Evolutionary conservation across 2,113 vertebrate genomes (phyloP).

Genomic region (Elephantulus edwardii): DNA sequence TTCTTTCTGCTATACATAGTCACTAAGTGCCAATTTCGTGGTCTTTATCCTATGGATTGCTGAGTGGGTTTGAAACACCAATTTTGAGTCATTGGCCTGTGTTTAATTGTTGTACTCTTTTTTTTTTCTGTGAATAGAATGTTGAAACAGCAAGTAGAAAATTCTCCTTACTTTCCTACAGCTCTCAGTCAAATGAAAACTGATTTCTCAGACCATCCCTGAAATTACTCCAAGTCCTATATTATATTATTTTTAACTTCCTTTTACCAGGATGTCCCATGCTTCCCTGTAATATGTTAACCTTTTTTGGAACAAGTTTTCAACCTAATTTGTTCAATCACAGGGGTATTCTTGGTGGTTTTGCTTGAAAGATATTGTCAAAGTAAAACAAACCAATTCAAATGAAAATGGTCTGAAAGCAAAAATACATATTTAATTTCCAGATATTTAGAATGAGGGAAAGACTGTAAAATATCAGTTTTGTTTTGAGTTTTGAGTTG

Average conservation of each 20-base stretch:
- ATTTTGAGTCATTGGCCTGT: neutral
- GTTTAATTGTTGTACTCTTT: neutral
- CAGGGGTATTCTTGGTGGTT: neutral
- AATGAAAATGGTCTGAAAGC: neutral
- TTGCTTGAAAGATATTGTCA: neutral
- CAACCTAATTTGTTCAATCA: neutral
- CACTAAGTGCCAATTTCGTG: too few relatives aligned
- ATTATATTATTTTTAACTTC: neutral
- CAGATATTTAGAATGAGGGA: neutral
- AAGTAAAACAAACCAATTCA: conserved; percentile 25
- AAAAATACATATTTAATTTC: neutral
- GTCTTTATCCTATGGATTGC: neutral
- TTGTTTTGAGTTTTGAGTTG: neutral
- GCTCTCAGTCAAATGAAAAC: neutral
- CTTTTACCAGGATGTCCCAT: neutral
- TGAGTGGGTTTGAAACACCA: neutral
- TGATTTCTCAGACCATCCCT: neutral
- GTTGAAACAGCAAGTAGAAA: neutral
- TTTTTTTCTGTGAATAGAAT: neutral
- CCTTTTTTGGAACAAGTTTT: neutral
- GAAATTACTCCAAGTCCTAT: neutral
- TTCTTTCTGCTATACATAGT: too few relatives aligned
- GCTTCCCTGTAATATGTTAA: neutral
- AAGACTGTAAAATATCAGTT: conserved; percentile 16
- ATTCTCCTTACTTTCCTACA: neutral